Percentiles rank a stretch among this genome's conserved stretches.
Conservation (phyloP, 2,113 vertebrate genomes). For the Brachionichthys hirsutus region DNA sequence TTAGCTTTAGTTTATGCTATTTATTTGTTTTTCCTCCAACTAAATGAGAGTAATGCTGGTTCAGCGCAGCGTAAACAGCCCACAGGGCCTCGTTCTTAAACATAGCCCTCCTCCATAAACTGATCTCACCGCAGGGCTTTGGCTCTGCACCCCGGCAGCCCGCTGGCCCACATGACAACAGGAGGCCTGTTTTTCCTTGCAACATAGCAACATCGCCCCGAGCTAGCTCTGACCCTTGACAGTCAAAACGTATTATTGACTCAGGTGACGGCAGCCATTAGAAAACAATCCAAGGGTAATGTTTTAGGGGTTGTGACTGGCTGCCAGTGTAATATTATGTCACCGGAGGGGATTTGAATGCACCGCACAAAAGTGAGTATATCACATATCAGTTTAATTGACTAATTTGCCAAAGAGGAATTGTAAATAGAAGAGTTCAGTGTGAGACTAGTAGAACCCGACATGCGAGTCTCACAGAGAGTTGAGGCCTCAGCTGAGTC, state of each 20-base stretch:
- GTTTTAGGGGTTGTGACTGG: constrained; percentile 1
- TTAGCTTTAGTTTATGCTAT: constrained; percentile 44
- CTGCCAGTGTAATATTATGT: constrained; percentile 29
- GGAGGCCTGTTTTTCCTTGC: constrained; percentile 58
- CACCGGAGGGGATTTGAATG: constrained; percentile 39
- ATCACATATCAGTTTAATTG: constrained; percentile 37
- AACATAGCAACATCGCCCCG: constrained; percentile 63
- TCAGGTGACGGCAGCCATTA: constrained; percentile 53
- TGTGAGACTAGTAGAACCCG: constrained; percentile 7
- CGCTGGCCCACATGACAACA: constrained; percentile 69
- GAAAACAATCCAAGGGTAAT: constrained; percentile 11
- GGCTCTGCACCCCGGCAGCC: constrained; percentile 60
- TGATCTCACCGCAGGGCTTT: constrained; percentile 63
- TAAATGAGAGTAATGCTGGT: constrained; percentile 57
- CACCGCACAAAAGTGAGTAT: constrained; percentile 1
- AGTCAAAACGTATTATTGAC: constrained; percentile 61
- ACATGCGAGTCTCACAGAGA: not conserved
- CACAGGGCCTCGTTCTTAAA: constrained; percentile 61
- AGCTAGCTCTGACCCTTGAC: constrained; percentile 56
- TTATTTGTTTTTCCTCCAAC: constrained; percentile 62
- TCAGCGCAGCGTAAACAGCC: constrained; percentile 60
- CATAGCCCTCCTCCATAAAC: constrained; percentile 61
- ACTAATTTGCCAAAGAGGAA: constrained; percentile 35
- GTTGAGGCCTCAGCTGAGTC: constrained; percentile 49
- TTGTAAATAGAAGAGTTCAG: constrained; percentile 35